Evolutionary conservation across 2,888 invertebrate species (phyloP).

Genomic region (Podotricha telesiphe): DNA sequence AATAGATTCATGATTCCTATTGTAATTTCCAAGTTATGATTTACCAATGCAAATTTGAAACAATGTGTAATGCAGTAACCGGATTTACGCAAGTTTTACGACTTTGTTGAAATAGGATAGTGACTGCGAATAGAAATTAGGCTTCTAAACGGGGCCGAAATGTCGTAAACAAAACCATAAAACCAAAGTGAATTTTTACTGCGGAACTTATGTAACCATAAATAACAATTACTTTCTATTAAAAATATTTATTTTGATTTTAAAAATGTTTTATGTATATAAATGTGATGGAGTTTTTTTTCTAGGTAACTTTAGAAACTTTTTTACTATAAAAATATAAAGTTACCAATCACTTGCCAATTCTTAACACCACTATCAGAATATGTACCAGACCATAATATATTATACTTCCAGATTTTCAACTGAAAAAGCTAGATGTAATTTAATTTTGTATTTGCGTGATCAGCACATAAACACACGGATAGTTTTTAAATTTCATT

Average conservation of each 20-base stretch:
- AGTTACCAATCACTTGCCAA: no score
- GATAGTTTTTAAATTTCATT: no score
- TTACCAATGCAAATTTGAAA: background rate
- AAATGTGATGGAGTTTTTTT: background rate
- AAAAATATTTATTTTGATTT: constrained; percentile 10
- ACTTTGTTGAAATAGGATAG: constrained; percentile 33
- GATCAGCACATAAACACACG: no score
- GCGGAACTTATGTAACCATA: constrained; percentile 30
- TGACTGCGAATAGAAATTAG: constrained; percentile 44
- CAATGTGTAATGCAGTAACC: constrained; percentile 19
- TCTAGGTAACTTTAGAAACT: background rate
- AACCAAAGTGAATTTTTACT: constrained; percentile 41
- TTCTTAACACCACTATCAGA: no score
- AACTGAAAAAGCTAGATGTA: no score
- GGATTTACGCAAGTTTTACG: constrained; percentile 42
- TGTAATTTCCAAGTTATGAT: background rate
- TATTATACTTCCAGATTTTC: no score
- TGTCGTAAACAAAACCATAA: constrained; percentile 46
- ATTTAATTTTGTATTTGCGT: no score
- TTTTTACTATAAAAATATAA: no score
- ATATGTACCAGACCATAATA: no score
- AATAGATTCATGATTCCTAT: background rate
- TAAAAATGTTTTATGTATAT: background rate
- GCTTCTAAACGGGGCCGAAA: constrained; percentile 41
- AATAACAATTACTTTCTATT: constrained; percentile 11